Percentiles rank a stretch among this genome's conserved stretches.
Evolutionary conservation across 1,140 invertebrate genomes (phyloP).

Genomic region (Monomorium pharaonis): DNA sequence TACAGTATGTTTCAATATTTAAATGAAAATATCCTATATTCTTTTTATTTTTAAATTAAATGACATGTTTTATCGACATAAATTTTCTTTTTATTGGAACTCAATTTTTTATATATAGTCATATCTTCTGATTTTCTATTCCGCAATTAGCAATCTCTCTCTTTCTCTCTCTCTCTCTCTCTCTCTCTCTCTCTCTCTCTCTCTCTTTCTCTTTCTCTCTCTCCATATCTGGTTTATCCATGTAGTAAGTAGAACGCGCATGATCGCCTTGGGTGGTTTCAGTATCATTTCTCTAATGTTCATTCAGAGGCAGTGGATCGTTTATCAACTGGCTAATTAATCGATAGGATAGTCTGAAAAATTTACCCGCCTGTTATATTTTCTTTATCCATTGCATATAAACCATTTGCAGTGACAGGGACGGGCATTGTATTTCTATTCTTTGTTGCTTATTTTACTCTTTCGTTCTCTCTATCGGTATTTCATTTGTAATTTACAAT

Average conservation of each 20-base stretch:
- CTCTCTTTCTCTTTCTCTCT: not conserved
- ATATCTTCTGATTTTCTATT: not conserved
- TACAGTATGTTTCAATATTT: not conserved
- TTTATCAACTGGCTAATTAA: slow-evolving; percentile 51
- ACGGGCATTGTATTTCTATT: slow-evolving; percentile 2
- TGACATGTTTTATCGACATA: not conserved
- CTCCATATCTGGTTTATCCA: not conserved
- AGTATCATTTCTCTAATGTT: slow-evolving; percentile 32
- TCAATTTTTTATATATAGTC: not conserved
- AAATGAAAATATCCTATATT: not conserved
- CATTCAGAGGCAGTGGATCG: slow-evolving; percentile 21
- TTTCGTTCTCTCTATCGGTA: not conserved
- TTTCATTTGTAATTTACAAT: not conserved
- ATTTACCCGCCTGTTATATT: not conserved
- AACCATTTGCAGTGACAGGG: not conserved
- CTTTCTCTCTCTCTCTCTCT: too few relatives aligned
- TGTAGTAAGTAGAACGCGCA: slow-evolving; percentile 11
- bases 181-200: too few relatives aligned
- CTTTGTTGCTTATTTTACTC: not conserved
- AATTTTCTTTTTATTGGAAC: not conserved
- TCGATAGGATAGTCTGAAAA: slow-evolving; percentile 28
- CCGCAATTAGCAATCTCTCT: not conserved
- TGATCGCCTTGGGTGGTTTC: slow-evolving; percentile 41
- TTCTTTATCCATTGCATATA: not conserved
- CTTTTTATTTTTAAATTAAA: not conserved